Base-by-base conservation (phyloP, 2,113 vertebrate species). In the Caracal caracal region DNA sequence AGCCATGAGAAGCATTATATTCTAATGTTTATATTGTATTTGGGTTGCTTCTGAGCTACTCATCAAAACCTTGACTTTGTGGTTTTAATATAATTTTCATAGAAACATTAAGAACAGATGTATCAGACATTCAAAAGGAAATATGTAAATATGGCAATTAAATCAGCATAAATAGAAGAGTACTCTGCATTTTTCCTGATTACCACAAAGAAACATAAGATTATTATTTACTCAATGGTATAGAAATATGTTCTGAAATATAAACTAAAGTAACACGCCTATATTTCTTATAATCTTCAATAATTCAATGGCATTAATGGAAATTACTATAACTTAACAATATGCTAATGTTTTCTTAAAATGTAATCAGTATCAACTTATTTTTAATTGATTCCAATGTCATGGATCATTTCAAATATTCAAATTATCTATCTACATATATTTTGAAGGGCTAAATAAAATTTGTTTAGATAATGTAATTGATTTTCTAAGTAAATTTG, bases 91-190 rank as follows among this genome's bases (percentile, higher is more conserved):
- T 93, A 94, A 93, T 84, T 97, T 97, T 97, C 95, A 94, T 47
- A 94, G 78, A 93, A 96, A 93, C 68, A 94, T 97, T 96, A 94
- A 79, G 91, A 93, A 88, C 94, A 97, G 88, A 98, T 95, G 66
- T 94, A 96, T 33, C 24, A 89, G 28, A n/a, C 82, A 96, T 96
- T 95, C 59, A 95, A 88, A 97, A 78, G 65, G 81, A 95, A 95
- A 90, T 84, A 96, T 75, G 53, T 94, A 96, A 94, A 95, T 96
- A 88, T n/a, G 51, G 37, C 86, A 82, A 91, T 96, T 95, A 96
- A 94, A 94, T 91, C 76, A 88, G 63, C 35, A 90, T 93, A 96
- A 96, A 84, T 79, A 92, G 76, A 93, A 90, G 51, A 88, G 11
- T 75, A 88, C 37, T 28, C 37, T 92, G 66, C 15, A 93, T 92